Percentiles rank a stretch among this genome's conserved stretches.
Conservation (phyloP, 2,888 invertebrate genomes). For the Phengaris arion region DNA sequence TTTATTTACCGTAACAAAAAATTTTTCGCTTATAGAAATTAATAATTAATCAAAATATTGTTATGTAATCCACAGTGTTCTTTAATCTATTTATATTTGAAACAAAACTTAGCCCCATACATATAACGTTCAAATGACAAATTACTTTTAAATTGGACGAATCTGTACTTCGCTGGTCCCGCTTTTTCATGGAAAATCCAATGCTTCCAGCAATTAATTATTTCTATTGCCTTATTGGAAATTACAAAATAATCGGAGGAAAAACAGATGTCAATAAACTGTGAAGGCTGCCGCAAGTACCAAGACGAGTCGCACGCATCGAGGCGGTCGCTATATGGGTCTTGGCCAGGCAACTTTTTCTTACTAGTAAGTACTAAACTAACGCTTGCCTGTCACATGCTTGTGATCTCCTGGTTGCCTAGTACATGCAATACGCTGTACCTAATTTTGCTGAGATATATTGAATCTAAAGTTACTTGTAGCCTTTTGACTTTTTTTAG, state of each 20-base stretch:
- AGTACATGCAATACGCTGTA: slow-evolving; percentile 32
- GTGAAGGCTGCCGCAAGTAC: slow-evolving; percentile 54
- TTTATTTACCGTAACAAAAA: background rate
- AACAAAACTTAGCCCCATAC: background rate
- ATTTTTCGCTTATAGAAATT: background rate
- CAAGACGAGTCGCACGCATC: slow-evolving; percentile 60
- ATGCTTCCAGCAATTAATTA: slow-evolving; percentile 9
- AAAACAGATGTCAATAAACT: slow-evolving; percentile 47
- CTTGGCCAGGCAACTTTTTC: slow-evolving; percentile 80
- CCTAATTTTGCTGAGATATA: background rate
- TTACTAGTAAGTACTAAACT: slow-evolving; percentile 66
- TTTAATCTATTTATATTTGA: background rate
- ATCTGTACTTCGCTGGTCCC: background rate
- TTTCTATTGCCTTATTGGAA: slow-evolving; percentile 25
- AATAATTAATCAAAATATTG: background rate
- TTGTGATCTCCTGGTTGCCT: slow-evolving; percentile 57
- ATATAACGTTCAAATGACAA: background rate
- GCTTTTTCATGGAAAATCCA: background rate
- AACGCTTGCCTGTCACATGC: slow-evolving; percentile 60
- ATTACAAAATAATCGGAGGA: slow-evolving; percentile 34
- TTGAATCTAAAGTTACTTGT: slow-evolving; percentile 1
- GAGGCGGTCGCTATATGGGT: slow-evolving; percentile 67
- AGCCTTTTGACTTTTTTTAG: background rate
- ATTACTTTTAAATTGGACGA: background rate
- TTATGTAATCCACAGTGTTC: too few relatives aligned